phyloP scores from a whole-genome alignment of 2,888 invertebrate species.

The Oxytorus armatus region DNA sequence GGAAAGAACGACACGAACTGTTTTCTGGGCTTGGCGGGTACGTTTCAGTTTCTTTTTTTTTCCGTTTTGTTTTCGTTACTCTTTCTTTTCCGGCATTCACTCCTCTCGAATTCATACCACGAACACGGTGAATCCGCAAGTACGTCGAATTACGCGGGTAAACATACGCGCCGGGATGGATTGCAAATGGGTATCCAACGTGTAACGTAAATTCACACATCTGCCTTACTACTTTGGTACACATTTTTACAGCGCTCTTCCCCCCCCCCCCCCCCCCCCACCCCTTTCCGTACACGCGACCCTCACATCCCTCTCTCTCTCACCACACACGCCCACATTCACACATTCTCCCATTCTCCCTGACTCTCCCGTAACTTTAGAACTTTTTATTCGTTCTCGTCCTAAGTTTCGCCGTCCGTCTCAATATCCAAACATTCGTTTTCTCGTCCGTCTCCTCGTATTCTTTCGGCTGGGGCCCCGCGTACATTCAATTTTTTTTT shows the following conservation, averaged over 20 bases:
- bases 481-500: neutral
- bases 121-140: slow-evolving; percentile 11
- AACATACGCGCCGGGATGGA: slow-evolving; percentile 22
- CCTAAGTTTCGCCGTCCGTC: slow-evolving; percentile 48
- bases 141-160: neutral
- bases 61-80: slow-evolving; percentile 47
- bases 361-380: slow-evolving; percentile 48
- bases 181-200: slow-evolving; percentile 3
- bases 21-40: slow-evolving; percentile 82
- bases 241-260: too few relatives aligned
- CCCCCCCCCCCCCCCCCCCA: neutral
- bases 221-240: slow-evolving; percentile 56
- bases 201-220: slow-evolving; percentile 61
- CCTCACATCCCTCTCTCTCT: neutral
- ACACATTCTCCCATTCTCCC: slow-evolving; percentile 61
- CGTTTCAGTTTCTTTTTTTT: slow-evolving; percentile 71
- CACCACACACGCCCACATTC: slow-evolving; percentile 37
- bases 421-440: slow-evolving; percentile 24
- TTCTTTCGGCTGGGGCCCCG: neutral
- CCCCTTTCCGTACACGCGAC: neutral
- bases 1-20: slow-evolving; percentile 82
- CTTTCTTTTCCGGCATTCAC: slow-evolving; percentile 31
- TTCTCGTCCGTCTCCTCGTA: slow-evolving; percentile 6
- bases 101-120: slow-evolving; percentile 28
- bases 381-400: slow-evolving; percentile 45